A percentile compares a stretch with the other conserved stretches of the same genome.
Conservation (phyloP, 2,888 invertebrate genomes). For the Chromoteleia sp. region DNA sequence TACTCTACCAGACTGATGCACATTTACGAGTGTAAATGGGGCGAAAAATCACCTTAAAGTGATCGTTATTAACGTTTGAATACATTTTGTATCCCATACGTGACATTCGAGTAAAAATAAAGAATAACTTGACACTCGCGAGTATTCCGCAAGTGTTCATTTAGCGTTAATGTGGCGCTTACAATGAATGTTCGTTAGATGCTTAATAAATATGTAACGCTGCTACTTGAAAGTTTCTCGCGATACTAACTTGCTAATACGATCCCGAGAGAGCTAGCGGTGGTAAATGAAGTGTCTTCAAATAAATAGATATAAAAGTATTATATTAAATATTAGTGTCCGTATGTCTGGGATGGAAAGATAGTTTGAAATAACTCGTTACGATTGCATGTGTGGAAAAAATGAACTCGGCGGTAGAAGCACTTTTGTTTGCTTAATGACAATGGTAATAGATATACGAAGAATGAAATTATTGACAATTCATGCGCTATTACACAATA, state of each 20-base stretch:
- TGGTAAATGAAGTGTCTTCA: constrained; percentile 38
- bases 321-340: constrained; percentile 21
- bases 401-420: background rate
- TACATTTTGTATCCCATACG: constrained; percentile 17
- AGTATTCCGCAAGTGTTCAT: constrained; percentile 54
- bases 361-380: constrained; percentile 11
- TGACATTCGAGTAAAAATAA: constrained; percentile 33
- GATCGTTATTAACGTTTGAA: background rate
- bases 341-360: background rate
- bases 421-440: constrained; percentile 12
- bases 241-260: constrained; percentile 47
- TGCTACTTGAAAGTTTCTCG: constrained; percentile 46
- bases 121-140: constrained; percentile 46
- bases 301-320: constrained; percentile 32
- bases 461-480: constrained; percentile 18
- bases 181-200: constrained; percentile 57
- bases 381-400: constrained; percentile 5
- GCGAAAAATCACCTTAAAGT: background rate
- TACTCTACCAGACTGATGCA: too few relatives aligned
- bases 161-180: constrained; percentile 57
- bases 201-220: constrained; percentile 55
- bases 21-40: too few relatives aligned
- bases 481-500: constrained; percentile 35
- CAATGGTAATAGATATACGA: constrained; percentile 16
- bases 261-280: constrained; percentile 19